Conservation (phyloP, 2,888 invertebrate species). For the Hymenopus coronatus region DNA sequence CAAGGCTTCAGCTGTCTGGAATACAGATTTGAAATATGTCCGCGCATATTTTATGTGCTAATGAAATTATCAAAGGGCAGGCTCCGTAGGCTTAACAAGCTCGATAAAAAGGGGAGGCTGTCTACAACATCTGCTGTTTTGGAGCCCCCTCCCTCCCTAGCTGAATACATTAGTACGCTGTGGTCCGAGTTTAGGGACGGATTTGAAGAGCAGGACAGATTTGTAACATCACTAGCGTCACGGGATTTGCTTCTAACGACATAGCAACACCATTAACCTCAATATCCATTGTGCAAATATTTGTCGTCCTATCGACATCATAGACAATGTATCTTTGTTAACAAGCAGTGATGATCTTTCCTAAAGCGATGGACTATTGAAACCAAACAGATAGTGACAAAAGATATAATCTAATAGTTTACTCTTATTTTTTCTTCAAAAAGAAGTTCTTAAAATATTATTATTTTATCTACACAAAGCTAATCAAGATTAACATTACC, state of each 20-base stretch:
- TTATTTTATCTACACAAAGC: too few relatives aligned
- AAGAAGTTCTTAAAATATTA: too few relatives aligned
- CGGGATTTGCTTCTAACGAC: background rate
- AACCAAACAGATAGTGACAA: too few relatives aligned
- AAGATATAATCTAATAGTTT: too few relatives aligned
- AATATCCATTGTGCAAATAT: background rate
- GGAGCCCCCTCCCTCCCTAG: background rate
- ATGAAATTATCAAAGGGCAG: background rate
- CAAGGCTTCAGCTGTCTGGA: background rate
- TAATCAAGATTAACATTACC: too few relatives aligned
- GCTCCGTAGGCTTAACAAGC: background rate
- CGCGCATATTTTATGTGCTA: background rate
- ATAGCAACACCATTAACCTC: background rate
- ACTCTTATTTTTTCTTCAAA: too few relatives aligned
- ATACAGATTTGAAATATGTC: background rate
- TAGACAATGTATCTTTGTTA: background rate
- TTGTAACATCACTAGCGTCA: background rate
- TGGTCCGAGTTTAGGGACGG: background rate
- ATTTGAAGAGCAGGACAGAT: background rate
- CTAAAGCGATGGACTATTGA: too few relatives aligned
- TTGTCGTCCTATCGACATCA: background rate
- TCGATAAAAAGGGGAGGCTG: background rate
- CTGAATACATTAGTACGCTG: background rate
- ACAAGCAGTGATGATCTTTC: background rate
- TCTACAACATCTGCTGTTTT: background rate